Evolutionary conservation across 2,797 vertebrate genomes (phyloP).

Genomic region (Protosalanx chinensis): DNA sequence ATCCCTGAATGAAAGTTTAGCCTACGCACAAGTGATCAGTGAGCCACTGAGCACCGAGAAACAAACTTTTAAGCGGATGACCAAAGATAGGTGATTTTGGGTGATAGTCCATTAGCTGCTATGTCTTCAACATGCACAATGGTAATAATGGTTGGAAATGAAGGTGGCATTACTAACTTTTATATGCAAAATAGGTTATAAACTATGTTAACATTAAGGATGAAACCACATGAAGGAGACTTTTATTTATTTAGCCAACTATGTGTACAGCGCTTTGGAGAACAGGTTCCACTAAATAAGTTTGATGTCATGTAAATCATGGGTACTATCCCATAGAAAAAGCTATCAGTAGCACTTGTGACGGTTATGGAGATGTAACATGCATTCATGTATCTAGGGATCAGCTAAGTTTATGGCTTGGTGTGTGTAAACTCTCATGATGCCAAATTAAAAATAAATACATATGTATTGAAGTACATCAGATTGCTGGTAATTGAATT

Average conservation of each 20-base stretch:
- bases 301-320: too few relatives aligned
- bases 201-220: background rate
- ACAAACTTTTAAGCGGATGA: background rate
- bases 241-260: background rate
- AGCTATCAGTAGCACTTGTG: background rate
- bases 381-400: background rate
- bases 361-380: background rate
- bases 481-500: too few relatives aligned
- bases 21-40: too few relatives aligned
- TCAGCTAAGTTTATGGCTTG: background rate
- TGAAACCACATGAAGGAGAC: background rate
- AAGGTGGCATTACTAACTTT: background rate
- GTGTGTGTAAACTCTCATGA: conserved; percentile 10
- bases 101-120: background rate
- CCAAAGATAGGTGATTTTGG: background rate
- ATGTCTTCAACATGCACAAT: background rate
- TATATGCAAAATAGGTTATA: background rate
- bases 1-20: too few relatives aligned
- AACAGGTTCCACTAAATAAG: too few relatives aligned
- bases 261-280: too few relatives aligned
- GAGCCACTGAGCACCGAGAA: background rate
- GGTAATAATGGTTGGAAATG: background rate
- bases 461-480: too few relatives aligned
- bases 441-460: too few relatives aligned
- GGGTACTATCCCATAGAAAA: background rate